These are phyloP conservation scores for Panthera leo DNA, from an alignment of 2,113 vertebrate genomes.

Conservation along the genomic window DNA sequence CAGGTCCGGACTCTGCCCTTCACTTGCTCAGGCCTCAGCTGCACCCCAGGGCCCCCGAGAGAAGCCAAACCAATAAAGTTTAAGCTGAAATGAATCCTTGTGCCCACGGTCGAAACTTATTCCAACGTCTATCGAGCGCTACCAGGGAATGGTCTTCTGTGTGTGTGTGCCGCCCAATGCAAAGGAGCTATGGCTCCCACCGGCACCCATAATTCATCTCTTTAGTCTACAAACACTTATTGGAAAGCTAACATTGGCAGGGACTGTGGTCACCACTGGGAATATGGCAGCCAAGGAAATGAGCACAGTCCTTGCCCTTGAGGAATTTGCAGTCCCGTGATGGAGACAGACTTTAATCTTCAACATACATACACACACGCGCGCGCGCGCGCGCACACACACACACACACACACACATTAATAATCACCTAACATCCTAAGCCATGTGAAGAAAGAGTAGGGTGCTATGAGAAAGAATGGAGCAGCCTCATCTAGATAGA, in stretches of 20 bases:
- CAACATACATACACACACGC: neutral
- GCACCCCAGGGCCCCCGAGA: neutral
- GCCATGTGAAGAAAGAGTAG: neutral
- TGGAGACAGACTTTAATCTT: neutral
- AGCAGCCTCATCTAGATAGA: neutral
- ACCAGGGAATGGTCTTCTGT: neutral
- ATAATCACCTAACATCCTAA: neutral
- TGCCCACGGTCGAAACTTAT: neutral
- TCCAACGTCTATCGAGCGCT: neutral
- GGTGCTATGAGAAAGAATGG: neutral
- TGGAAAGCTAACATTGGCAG: neutral
- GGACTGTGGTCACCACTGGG: neutral
- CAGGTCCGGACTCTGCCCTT: constrained; percentile 45
- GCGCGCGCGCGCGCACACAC: no score
- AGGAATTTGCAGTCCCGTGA: neutral
- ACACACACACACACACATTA: neutral
- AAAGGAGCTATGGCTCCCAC: neutral
- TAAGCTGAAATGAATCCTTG: constrained; percentile 40
- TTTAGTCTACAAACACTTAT: neutral
- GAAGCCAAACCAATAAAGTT: constrained; percentile 67
- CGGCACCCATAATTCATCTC: neutral
- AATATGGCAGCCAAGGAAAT: neutral
- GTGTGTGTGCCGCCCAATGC: neutral
- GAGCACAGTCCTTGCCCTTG: neutral
- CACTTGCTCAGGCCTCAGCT: neutral